phyloP scores from a whole-genome alignment of 2,888 invertebrate genomes.

The Bombyx huttoni region DNA sequence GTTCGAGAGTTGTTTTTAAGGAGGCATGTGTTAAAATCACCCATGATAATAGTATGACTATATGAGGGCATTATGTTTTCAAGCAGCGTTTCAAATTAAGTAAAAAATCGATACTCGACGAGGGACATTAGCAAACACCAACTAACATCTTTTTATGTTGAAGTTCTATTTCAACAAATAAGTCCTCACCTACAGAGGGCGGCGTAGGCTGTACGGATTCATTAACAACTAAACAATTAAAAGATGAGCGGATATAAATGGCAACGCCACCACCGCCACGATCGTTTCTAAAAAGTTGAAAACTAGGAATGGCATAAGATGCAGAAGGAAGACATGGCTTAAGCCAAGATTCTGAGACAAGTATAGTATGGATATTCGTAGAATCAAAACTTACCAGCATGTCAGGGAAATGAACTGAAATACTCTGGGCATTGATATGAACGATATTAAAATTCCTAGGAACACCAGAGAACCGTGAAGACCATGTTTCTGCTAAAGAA shows the following conservation, averaged over 20 bases:
- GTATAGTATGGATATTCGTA: slow-evolving; percentile 6
- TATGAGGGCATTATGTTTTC: slow-evolving; percentile 1
- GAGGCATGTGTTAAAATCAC: slow-evolving; percentile 5
- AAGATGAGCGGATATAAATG: too few species aligned
- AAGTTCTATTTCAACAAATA: background rate
- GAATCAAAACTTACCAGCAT: slow-evolving; percentile 6
- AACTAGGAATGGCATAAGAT: too few species aligned
- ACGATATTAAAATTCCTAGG: background rate
- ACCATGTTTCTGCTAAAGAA: too few species aligned
- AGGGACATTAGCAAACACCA: slow-evolving; percentile 1
- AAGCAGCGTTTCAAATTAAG: slow-evolving; percentile 4
- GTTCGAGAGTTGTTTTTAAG: slow-evolving; percentile 2
- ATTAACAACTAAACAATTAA: too few species aligned
- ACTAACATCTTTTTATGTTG: background rate
- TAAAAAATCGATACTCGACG: background rate
- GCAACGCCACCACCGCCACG: too few species aligned
- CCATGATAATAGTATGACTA: slow-evolving; percentile 4
- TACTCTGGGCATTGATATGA: background rate
- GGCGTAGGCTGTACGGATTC: too few species aligned
- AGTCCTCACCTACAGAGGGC: background rate
- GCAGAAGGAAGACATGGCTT: too few species aligned
- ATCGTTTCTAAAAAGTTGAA: background rate
- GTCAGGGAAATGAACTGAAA: slow-evolving; percentile 4
- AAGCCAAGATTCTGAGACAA: slow-evolving; percentile 5
- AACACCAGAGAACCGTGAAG: too few species aligned